Conservation (phyloP, 1,140 invertebrate species). For the Rhagoletis pomonella region DNA sequence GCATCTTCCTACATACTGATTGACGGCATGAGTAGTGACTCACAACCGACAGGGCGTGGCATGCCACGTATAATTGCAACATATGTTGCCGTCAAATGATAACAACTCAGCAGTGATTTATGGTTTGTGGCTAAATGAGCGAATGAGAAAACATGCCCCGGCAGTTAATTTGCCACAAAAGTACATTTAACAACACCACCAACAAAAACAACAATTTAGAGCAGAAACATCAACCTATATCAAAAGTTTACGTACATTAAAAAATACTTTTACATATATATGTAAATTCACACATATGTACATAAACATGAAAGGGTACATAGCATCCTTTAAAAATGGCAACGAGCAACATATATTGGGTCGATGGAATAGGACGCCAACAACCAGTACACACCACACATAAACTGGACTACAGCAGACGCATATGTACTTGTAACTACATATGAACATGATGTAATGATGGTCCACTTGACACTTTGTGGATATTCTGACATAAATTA, state of each 20-base stretch:
- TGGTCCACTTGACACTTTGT: constrained; percentile 49
- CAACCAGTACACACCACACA: neutral
- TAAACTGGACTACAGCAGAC: too few species aligned
- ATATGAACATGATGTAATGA: constrained; percentile 43
- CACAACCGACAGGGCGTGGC: constrained; percentile 16
- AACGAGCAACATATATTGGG: neutral
- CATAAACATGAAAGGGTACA: neutral
- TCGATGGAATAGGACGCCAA: neutral
- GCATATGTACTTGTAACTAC: neutral
- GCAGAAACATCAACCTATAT: neutral
- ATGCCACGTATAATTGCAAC: constrained; percentile 40
- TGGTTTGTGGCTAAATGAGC: constrained; percentile 40
- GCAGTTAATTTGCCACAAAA: constrained; percentile 42
- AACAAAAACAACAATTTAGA: neutral
- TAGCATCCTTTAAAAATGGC: neutral
- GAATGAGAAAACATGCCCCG: constrained; percentile 31
- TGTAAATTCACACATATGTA: neutral
- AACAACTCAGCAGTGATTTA: constrained; percentile 47
- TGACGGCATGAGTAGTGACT: neutral
- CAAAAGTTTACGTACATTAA: neutral
- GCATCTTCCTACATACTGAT: too few species aligned
- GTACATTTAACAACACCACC: neutral
- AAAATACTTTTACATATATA: neutral
- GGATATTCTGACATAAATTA: constrained; percentile 45
- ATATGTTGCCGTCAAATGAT: constrained; percentile 46